phyloP scores from a whole-genome alignment of 2,113 vertebrate species.

The Bubalus kerabau region DNA sequence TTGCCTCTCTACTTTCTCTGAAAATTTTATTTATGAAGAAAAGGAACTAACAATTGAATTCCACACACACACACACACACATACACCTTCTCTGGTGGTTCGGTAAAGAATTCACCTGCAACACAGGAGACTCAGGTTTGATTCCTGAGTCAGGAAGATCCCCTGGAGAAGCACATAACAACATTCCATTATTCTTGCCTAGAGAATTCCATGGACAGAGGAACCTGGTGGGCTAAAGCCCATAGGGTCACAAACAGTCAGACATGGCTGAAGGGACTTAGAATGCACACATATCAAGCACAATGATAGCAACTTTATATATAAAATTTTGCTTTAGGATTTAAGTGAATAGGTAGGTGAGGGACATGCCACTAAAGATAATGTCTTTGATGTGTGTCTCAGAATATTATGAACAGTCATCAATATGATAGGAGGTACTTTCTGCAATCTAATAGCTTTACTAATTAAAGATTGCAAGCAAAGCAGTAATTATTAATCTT shows the following conservation, averaged over 20 bases:
- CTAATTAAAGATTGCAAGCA: background rate
- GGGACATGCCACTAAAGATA: background rate
- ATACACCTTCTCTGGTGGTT: background rate
- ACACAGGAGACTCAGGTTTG: background rate
- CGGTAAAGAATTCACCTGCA: background rate
- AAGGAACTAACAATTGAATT: background rate
- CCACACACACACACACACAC: background rate
- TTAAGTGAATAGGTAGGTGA: slow-evolving; percentile 15
- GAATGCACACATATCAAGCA: background rate
- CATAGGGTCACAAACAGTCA: background rate
- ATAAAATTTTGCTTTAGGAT: background rate
- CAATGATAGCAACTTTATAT: background rate
- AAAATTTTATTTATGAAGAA: slow-evolving; percentile 4
- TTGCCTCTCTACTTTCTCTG: background rate
- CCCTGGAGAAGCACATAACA: accelerated
- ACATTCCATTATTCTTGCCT: background rate
- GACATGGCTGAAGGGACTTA: background rate
- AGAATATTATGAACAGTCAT: slow-evolving; percentile 4
- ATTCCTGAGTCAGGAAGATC: background rate
- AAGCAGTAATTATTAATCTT: background rate
- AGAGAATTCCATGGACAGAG: background rate
- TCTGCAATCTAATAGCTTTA: slow-evolving; percentile 6
- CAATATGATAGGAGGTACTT: background rate
- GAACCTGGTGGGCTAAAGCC: background rate
- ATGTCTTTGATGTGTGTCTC: background rate